Evolutionary conservation across 2,888 invertebrate species (phyloP).

Genomic region (Desoria tigrina): DNA sequence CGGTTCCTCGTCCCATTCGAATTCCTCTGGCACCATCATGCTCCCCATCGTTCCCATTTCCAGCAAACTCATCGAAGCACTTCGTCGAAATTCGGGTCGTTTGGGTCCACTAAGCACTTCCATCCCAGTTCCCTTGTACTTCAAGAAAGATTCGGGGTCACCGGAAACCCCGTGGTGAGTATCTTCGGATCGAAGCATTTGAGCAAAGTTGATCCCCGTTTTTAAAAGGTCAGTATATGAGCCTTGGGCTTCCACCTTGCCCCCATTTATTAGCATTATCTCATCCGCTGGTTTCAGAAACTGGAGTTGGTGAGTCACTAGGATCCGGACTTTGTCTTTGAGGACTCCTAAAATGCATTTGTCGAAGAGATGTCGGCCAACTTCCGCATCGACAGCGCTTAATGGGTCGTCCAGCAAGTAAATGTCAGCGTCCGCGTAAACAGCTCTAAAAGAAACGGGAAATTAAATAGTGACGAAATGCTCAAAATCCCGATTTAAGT

Average conservation of each 20-base stretch:
- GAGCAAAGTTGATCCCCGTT: constrained; percentile 75
- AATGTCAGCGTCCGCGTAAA: constrained; percentile 48
- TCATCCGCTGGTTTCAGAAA: constrained; percentile 45
- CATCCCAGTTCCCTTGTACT: constrained; percentile 35
- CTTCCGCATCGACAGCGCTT: constrained; percentile 48
- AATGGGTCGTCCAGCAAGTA: constrained; percentile 43
- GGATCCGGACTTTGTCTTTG: constrained; percentile 35
- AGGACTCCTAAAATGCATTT: constrained; percentile 46
- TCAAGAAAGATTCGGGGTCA: constrained; percentile 5
- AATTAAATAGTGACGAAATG: background rate
- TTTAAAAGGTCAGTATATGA: constrained; percentile 67
- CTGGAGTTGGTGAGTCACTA: constrained; percentile 52
- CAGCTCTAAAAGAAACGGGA: constrained; percentile 56
- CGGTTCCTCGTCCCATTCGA: constrained; percentile 43
- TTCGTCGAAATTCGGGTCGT: constrained; percentile 30
- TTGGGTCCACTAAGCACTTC: constrained; percentile 7
- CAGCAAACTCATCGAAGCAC: constrained; percentile 37
- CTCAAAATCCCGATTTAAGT: background rate
- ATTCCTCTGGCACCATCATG: constrained; percentile 34
- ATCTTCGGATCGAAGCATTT: constrained; percentile 62
- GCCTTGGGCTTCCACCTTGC: constrained; percentile 38
- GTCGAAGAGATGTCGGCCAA: constrained; percentile 46
- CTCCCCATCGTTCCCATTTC: constrained; percentile 29
- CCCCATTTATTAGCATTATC: constrained; percentile 42
- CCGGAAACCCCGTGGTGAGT: too few relatives aligned